phyloP scores from a whole-genome alignment of 2,888 invertebrate species.

The Sinotaia quadrata region DNA sequence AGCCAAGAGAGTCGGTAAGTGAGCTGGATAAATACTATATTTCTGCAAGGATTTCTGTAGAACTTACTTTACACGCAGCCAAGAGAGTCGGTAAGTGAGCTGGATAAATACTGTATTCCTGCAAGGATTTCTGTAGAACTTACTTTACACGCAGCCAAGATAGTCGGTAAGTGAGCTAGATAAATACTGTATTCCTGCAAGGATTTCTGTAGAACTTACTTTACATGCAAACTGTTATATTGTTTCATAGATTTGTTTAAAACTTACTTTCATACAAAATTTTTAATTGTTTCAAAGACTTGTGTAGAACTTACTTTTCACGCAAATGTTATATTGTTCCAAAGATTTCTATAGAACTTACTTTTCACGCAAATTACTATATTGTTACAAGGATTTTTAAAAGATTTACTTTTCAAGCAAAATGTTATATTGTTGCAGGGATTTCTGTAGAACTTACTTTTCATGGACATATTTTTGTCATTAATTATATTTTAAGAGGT shows the following conservation, averaged over 20 bases:
- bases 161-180: slow-evolving; percentile 37
- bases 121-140: too few relatives aligned
- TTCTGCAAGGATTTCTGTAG: too few relatives aligned
- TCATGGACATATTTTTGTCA: too few relatives aligned
- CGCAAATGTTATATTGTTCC: slow-evolving; percentile 1
- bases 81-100: slow-evolving; percentile 38
- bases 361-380: slow-evolving; percentile 17
- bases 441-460: background rate
- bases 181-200: background rate
- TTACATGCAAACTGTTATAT: slow-evolving; percentile 27
- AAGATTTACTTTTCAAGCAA: slow-evolving; percentile 23
- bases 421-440: background rate
- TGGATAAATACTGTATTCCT: background rate
- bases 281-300: background rate
- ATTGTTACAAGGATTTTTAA: slow-evolving; percentile 9
- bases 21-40: background rate
- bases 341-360: background rate
- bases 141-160: slow-evolving; percentile 7
- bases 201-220: background rate
- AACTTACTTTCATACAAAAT: too few relatives aligned
- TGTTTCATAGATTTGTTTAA: slow-evolving; percentile 33
- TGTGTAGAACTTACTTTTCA: slow-evolving; percentile 8
- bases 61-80: slow-evolving; percentile 9
- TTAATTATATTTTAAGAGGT: too few relatives aligned
- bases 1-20: slow-evolving; percentile 39